Evolutionary conservation across 2,888 invertebrate species (phyloP), one percentile per base, ranked within the genome.

Genomic region (Dicyrtoma fusca): DNA sequence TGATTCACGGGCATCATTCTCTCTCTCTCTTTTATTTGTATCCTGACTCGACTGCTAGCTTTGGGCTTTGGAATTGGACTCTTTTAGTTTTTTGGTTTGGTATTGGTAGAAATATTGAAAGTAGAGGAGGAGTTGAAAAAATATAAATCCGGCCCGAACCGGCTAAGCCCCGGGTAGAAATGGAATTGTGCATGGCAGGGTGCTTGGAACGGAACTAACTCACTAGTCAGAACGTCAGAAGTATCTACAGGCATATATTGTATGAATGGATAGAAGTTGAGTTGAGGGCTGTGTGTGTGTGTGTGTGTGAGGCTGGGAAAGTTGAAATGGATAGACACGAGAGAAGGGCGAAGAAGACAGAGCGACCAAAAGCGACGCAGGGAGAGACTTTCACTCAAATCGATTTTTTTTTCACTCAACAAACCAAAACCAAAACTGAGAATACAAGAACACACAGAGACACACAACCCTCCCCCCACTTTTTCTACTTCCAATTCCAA

Each of bases 101-200:
- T 25, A 65, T 65, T 68, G 79, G 78, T 78, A 74, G 80, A 80
- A 80, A 78, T 80, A 80, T 80, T 80, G 68, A 80, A 80, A 80
- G 72, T 75, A 74, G 75, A 77, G 80, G 80, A 78, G 80, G 80
- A 80, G 80, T 80, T 75, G 71, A 75, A 80, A 78, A 78, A 74
- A 76, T 75, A 76, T 76, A 74, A 76, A 68, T 57, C 68, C 68
- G 68, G 68, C 68, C 68, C 68, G 68, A 68, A 66, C 34, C 34
- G 34, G 34, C 34, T 34, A 34, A 61, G 23, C 57, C 68, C 68
- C 68, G 68, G 68, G 57, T 68, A 66, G 23, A 66, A 68, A 34
- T 34, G 34, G 34, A 34, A 34, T 34, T 34, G 4, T 34, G 4
- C 8, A 34, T 25, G n/a, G 59, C 25, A 34, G 59, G 23, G n/a